phyloP scores from a whole-genome alignment of 1,140 invertebrate species.

The Colletes latitarsis region DNA sequence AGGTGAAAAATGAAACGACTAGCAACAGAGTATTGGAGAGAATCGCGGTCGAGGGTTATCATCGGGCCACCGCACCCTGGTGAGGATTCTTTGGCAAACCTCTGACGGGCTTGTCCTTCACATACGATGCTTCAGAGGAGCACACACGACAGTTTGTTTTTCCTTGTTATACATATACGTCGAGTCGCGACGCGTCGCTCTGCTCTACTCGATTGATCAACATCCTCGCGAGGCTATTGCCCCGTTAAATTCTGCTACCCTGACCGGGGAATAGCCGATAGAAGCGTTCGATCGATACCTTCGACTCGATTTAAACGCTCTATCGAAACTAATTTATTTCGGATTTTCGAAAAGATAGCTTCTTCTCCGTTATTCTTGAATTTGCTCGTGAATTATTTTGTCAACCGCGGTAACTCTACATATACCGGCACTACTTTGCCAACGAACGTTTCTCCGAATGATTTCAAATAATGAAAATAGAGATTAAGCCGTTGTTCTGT shows the following conservation, averaged over 20 bases:
- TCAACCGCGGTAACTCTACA: too few relatives aligned
- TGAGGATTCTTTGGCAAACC: neutral
- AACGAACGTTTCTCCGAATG: too few relatives aligned
- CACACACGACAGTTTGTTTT: constrained; percentile 29
- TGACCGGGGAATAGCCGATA: neutral
- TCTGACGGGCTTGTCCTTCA: too few relatives aligned
- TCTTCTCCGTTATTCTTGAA: neutral
- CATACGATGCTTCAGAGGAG: neutral
- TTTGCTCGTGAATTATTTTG: neutral
- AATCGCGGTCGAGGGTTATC: too few relatives aligned
- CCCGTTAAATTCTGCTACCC: constrained; percentile 34
- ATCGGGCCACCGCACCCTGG: too few relatives aligned
- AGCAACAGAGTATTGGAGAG: too few relatives aligned
- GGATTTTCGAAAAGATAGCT: neutral
- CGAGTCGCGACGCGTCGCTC: neutral
- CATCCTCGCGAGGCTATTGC: constrained; percentile 31
- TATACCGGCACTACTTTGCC: too few relatives aligned
- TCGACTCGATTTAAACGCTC: neutral
- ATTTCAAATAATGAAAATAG: too few relatives aligned
- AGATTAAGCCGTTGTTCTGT: too few relatives aligned
- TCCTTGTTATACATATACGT: constrained; percentile 49
- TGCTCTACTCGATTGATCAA: constrained; percentile 48
- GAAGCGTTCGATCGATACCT: neutral
- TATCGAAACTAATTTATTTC: neutral
- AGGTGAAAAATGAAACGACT: too few relatives aligned